phyloP scores from a whole-genome alignment of 2,113 vertebrate genomes.

The Lanius ludovicianus region DNA sequence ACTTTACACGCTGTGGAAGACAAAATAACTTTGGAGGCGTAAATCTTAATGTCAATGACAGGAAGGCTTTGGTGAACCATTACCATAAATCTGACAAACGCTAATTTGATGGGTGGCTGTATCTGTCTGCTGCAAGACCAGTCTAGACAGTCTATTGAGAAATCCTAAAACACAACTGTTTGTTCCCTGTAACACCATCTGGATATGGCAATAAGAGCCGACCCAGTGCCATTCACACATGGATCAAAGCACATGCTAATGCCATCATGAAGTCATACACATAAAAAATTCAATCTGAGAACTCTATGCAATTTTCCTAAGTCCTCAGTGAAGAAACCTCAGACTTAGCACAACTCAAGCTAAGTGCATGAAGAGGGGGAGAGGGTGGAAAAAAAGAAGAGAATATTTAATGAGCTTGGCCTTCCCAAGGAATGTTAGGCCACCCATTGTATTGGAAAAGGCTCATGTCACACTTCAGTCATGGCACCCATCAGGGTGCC shows the following conservation, averaged over 20 bases:
- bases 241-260: slow-evolving; percentile 88
- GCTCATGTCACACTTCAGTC: slow-evolving; percentile 83
- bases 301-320: slow-evolving; percentile 82
- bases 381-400: slow-evolving; percentile 66
- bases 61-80: slow-evolving; percentile 97
- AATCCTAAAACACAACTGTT: slow-evolving; percentile 94
- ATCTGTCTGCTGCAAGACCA: slow-evolving; percentile 98
- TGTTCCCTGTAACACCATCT: slow-evolving; percentile 98
- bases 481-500: slow-evolving; percentile 80
- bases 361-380: slow-evolving; percentile 74
- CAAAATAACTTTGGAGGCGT: slow-evolving; percentile 84
- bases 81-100: slow-evolving; percentile 99
- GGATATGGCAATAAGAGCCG: slow-evolving; percentile 94
- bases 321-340: slow-evolving; percentile 79
- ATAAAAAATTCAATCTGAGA: slow-evolving; percentile 86
- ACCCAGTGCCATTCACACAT: slow-evolving; percentile 89
- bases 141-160: slow-evolving; percentile 99
- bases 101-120: slow-evolving; percentile 99
- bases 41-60: slow-evolving; percentile 99
- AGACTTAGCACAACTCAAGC: slow-evolving; percentile 76
- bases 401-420: slow-evolving; percentile 84
- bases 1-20: slow-evolving; percentile 76
- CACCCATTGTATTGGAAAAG: slow-evolving; percentile 86
- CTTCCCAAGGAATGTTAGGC: slow-evolving; percentile 80
- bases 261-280: slow-evolving; percentile 85